phyloP scores from a whole-genome alignment of 2,797 vertebrate species.

The Cynodonichthys magdalenae region DNA sequence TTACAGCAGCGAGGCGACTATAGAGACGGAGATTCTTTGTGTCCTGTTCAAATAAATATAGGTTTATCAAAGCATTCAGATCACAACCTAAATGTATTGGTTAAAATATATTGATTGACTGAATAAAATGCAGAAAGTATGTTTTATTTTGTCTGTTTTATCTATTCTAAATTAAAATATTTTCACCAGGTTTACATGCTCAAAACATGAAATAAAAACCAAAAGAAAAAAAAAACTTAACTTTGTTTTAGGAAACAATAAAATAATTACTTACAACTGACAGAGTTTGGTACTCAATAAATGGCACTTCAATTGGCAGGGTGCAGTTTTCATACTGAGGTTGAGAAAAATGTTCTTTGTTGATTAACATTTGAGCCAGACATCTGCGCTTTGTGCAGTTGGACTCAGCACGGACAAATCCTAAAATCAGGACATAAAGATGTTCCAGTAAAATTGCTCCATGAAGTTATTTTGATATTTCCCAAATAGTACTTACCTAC shows the following conservation, averaged over 20 bases:
- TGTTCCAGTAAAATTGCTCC: too few relatives aligned
- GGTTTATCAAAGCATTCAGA: neutral
- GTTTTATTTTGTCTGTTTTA: too few relatives aligned
- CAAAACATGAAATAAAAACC: neutral
- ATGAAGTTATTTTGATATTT: neutral
- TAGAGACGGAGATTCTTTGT: slow-evolving; percentile 65
- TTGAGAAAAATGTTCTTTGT: slow-evolving; percentile 35
- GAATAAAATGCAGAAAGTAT: too few relatives aligned
- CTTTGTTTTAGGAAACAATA: neutral
- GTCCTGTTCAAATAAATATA: slow-evolving; percentile 56
- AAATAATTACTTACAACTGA: slow-evolving; percentile 67
- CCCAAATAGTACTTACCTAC: slow-evolving; percentile 45
- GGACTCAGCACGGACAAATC: neutral
- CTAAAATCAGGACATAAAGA: slow-evolving; percentile 23
- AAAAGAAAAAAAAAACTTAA: neutral
- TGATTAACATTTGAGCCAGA: slow-evolving; percentile 66
- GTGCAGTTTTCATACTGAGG: slow-evolving; percentile 68
- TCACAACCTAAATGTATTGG: too few relatives aligned
- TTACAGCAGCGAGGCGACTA: slow-evolving; percentile 49
- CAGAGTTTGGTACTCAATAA: slow-evolving; percentile 72
- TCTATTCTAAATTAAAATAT: too few relatives aligned
- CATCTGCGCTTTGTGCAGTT: slow-evolving; percentile 61
- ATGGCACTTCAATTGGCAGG: slow-evolving; percentile 39
- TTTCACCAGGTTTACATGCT: too few relatives aligned
- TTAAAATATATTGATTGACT: too few relatives aligned